Conservation (phyloP, 1,140 invertebrate species). For the Caenorhabditis latens region DNA sequence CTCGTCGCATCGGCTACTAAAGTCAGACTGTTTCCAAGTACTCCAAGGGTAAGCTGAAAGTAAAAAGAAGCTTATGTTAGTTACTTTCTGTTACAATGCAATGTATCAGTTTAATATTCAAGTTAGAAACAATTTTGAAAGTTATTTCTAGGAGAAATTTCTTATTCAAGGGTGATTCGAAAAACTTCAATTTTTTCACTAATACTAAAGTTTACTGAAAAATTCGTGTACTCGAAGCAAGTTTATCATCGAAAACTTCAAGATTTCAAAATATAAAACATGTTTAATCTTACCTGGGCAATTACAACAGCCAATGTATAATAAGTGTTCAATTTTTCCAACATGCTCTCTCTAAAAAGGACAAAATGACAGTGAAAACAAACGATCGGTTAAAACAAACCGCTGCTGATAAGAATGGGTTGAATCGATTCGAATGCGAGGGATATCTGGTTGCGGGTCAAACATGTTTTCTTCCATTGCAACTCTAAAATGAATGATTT, state of each 20-base stretch:
- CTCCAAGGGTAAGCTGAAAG: conserved; percentile 8
- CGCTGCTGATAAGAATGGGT: conserved; percentile 46
- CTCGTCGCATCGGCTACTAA: conserved; percentile 16
- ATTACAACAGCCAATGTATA: conserved; percentile 29
- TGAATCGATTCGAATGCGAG: conserved; percentile 47
- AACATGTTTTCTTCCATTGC: conserved; percentile 54
- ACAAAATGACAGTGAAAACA: background rate
- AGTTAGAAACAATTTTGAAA: too few relatives aligned
- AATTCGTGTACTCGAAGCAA: too few relatives aligned
- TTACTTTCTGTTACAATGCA: too few relatives aligned
- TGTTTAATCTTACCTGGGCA: background rate
- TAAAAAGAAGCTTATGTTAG: background rate
- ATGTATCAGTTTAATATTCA: too few relatives aligned
- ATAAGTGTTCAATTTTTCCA: conserved; percentile 43
- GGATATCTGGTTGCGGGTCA: conserved; percentile 45
- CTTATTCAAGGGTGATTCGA: too few relatives aligned
- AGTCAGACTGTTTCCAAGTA: conserved; percentile 13
- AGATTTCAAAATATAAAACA: background rate
- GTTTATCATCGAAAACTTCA: too few relatives aligned
- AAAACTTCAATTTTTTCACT: too few relatives aligned
- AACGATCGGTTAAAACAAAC: background rate
- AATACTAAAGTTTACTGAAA: too few relatives aligned
- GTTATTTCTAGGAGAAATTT: too few relatives aligned
- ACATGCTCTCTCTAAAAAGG: conserved; percentile 40
- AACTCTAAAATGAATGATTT: conserved; percentile 12